Evolutionary conservation across 2,888 invertebrate species (phyloP), one percentile per base, ranked within the genome.

Genomic region (Aphidius colemani): DNA sequence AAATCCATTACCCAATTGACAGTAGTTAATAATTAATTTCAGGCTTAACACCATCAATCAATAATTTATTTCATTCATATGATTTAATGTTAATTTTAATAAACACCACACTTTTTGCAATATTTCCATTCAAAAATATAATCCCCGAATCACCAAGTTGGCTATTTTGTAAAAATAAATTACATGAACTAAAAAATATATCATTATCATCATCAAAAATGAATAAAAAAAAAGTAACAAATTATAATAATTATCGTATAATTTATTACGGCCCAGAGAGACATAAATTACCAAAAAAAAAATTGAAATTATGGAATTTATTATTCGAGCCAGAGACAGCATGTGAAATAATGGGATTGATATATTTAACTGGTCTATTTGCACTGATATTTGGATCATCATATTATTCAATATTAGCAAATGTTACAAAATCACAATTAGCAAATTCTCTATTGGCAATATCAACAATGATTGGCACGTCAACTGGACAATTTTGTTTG

Each of bases 121-220:
- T 70, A 41, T 66, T 72, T 61, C 66, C 70, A n/a, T 66, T 70
- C 10, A 59, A 56, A 1, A 48, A 63, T 39, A 66, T 67, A 18
- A 60, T 72, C 0, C 70, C 71, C 2, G 72, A 72, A 60, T 72
- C 72, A 2, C 72, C 70, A 7, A 46, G 65, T n/a, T 72, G 71
- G 71, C 61, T 70, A 5, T 72, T 72, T 50, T 68, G 67, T 44
- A 65, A 45, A 9, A 63, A 64, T 5, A 66, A 67, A 18, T 7
- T 65, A 1, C 51, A 18, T 7, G 53, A 67, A 30, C 53, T 72
- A 18, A 64, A 65, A 5, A 40, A 59, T 30, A 61, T 66, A 6
- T 53, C 71, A 7, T 11, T 41, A 2, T 48, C 56, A 50, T 70
- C 67, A 5, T 66, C 69, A 5, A 67, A 64, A 30, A 57, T 64